Percentiles rank a stretch among this genome's conserved stretches.
phyloP scores from a whole-genome alignment of 2,113 vertebrate species.

The Asarcornis scutulata region DNA sequence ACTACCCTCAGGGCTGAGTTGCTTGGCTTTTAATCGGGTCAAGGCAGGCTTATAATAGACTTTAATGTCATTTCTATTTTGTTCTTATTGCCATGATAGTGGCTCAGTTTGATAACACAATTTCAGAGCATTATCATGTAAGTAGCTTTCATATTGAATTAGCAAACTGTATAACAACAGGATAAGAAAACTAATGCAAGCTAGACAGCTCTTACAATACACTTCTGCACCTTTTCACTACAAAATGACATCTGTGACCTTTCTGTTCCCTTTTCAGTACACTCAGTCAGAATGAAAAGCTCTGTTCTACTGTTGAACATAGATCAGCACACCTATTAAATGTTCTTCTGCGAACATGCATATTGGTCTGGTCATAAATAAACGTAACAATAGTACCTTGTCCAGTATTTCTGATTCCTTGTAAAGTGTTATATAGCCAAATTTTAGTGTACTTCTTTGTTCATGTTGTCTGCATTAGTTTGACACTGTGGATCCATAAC shows the following conservation, averaged over 20 bases:
- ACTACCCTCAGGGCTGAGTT: not conserved
- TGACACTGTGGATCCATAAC: not conserved
- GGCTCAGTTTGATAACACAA: not conserved
- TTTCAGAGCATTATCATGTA: constrained; percentile 22
- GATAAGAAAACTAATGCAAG: not conserved
- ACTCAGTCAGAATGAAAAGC: not conserved
- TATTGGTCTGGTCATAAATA: not conserved
- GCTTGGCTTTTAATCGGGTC: not conserved
- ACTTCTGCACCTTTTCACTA: not conserved
- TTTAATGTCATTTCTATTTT: not conserved
- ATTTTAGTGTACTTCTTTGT: not conserved
- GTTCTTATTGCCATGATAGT: not conserved
- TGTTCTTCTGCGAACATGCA: not conserved
- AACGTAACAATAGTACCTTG: not conserved
- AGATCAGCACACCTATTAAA: not conserved
- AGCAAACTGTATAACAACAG: not conserved
- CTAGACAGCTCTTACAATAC: not conserved
- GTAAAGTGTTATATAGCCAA: not conserved
- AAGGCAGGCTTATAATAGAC: not conserved
- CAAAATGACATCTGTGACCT: constrained; percentile 33
- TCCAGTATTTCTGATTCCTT: not conserved
- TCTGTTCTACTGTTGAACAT: not conserved
- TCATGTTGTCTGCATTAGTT: not conserved
- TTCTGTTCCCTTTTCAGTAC: constrained; percentile 13
- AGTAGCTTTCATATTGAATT: constrained; percentile 30